Evolutionary conservation across 2,888 invertebrate genomes (phyloP), one percentile per base, ranked within the genome.

Genomic region (Polymixis lichenea): DNA sequence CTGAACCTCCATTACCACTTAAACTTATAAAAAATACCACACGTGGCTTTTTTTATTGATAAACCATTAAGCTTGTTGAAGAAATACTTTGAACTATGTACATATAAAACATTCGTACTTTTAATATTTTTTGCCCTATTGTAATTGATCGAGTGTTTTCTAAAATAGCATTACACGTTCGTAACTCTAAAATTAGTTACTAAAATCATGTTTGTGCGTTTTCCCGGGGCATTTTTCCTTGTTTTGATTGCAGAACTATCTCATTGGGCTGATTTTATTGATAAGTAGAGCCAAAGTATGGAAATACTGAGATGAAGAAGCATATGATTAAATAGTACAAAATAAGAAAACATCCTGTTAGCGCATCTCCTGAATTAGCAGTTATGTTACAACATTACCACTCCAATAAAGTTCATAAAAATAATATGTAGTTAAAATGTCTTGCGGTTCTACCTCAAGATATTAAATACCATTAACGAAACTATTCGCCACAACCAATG

Each of bases 131-230:
- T 82, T 75, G 43, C 28, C 7, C 13, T 0, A 15, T 55, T 75
- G 85, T 84, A 46, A 80, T 75, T 75, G 76, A 71, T 71, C 67
- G 19, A n/a, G 19, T 38, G 55, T 75, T 71, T 81, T 65, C 11
- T 58, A 22, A 19, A 15, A 19, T 38, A 51, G 56, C 15, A 75
- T 75, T 32, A 55, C 58, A 56, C 9, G 38, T 46, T 46, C n/a
- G n/a, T n/a, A n/a, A n/a, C n/a, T n/a, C n/a, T 11, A 13, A 13
- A 46, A 3, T 3, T 38, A 28, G 19, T 6, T 17, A 53, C 22
- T 85, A 62, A 69, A 53, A 75, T 22, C 46, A 56, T 28, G 22
- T n/a, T 22, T 13, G 32, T 61, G 46, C 56, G 60, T 68, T 56
- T 84, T 75, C 49, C 51, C 38, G 17, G 13, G 9, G 49, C 13